Evolutionary conservation across 64 coral and sea anemone genomes (phyloP).

Genomic region (Pachyseris speciosa): DNA sequence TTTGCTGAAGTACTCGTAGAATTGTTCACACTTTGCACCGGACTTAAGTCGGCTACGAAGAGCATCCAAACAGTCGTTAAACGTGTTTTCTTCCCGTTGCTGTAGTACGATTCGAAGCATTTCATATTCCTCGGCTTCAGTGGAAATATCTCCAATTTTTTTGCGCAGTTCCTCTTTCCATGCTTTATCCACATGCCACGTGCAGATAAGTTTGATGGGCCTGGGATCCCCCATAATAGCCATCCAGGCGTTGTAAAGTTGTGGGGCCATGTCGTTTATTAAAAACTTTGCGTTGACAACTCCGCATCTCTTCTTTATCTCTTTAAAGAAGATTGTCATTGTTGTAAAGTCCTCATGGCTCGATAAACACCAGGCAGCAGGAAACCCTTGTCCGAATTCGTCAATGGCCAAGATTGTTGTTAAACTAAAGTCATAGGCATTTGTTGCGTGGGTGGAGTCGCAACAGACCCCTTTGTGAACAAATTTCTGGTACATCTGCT

Average conservation of each 20-base stretch:
- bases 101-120: slow-evolving; percentile 58
- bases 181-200: slow-evolving; percentile 67
- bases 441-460: slow-evolving; percentile 74
- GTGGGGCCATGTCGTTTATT: slow-evolving; percentile 56
- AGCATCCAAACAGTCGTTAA: not conserved
- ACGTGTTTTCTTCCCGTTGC: slow-evolving; percentile 29
- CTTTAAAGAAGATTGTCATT: slow-evolving; percentile 56
- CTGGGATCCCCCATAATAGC: slow-evolving; percentile 19
- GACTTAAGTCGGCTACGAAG: not conserved
- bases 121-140: slow-evolving; percentile 44
- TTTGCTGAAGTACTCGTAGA: slow-evolving; percentile 34
- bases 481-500: slow-evolving; percentile 45
- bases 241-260: slow-evolving; percentile 71
- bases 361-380: slow-evolving; percentile 52
- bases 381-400: slow-evolving; percentile 62
- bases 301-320: slow-evolving; percentile 45
- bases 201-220: slow-evolving; percentile 51
- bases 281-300: not conserved
- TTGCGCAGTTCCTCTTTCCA: slow-evolving; percentile 42
- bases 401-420: slow-evolving; percentile 39
- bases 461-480: slow-evolving; percentile 59
- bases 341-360: slow-evolving; percentile 74
- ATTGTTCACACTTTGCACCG: not conserved
- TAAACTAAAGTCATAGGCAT: slow-evolving; percentile 59
- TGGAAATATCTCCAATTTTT: slow-evolving; percentile 14